Percentiles rank a stretch among this genome's conserved stretches.
These are phyloP conservation scores for Indicator indicator DNA, from an alignment of 2,113 vertebrate species.

Conservation along the genomic window DNA sequence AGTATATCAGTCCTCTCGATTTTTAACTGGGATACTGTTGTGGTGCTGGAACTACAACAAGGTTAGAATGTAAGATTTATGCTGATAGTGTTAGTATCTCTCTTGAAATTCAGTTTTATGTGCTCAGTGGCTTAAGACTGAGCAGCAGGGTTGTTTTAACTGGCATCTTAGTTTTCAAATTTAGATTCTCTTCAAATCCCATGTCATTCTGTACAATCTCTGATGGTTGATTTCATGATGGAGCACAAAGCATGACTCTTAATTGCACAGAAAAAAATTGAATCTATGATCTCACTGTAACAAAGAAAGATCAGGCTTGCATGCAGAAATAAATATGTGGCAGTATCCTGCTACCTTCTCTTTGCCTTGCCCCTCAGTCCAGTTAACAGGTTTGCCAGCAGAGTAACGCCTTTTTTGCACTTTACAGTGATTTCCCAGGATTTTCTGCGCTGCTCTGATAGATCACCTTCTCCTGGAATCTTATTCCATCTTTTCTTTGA, in stretches of 20 bases:
- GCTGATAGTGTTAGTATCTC: neutral
- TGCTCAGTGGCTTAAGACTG: neutral
- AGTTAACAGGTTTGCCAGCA: neutral
- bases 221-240: neutral
- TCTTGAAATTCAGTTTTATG: neutral
- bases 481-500: neutral
- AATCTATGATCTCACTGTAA: neutral
- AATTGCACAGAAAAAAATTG: fast-evolving
- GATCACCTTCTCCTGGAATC: neutral
- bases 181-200: neutral
- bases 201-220: fast-evolving
- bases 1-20: neutral
- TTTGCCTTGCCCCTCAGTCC: neutral
- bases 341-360: neutral
- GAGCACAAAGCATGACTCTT: neutral
- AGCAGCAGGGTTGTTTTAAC: neutral
- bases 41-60: neutral
- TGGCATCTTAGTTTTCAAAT: neutral
- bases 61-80: neutral
- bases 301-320: neutral
- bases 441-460: neutral
- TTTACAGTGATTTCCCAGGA: neutral
- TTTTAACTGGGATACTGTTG: neutral
- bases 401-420: neutral
- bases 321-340: neutral